Base-by-base conservation (phyloP, 2,888 invertebrate species). In the Latrodectus hesperus region DNA sequence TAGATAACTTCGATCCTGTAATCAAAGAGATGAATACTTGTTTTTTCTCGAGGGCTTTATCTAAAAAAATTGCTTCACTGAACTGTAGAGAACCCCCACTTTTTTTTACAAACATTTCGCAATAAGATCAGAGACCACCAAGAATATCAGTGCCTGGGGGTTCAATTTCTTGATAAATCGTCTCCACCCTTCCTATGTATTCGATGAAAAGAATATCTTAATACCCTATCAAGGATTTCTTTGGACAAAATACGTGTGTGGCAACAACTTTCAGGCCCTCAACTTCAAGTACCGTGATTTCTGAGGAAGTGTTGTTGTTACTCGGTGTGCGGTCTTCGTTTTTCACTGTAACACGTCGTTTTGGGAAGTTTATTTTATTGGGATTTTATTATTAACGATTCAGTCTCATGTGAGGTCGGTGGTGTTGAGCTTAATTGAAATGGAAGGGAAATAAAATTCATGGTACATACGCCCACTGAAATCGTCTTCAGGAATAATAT, bases 131-230 rank as follows among this genome's bases (percentile, higher is more conserved):
- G n/a, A 60, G 60, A 60, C 60, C 60, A 60, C 60, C 60, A 60
- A 12, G 60, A 60, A 60, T n/a, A n/a, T 16, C 3, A 60, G 10
- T 16, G 60, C 60, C 60, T 11, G 14, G 38, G 26, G 68, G 9
- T 68, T 51, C 8, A 72, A 72, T n/a, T 51, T 52, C 52, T n/a
- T 38, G 49, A 52, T 72, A 49, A 51, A 49, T 11, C 9, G 53
- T 51, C 73, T 74, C 73, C 73, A 22, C 73, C 73, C 73, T 74
- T 55, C 55, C 16, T 22, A 55, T 74, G 55, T 74, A 52, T 74
- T 49, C 49, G 71, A 71, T 71, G 71, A 71, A 51, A 71, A 51
- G 68, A 71, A 71, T 71, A 71, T 71, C 53, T 73, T 55, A 55
- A 74, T 74, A 55, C 26, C 73, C 52, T 26, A 60, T 60, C 60